Conservation (phyloP, 2,797 vertebrate species). For the Galagoides demidoff region DNA sequence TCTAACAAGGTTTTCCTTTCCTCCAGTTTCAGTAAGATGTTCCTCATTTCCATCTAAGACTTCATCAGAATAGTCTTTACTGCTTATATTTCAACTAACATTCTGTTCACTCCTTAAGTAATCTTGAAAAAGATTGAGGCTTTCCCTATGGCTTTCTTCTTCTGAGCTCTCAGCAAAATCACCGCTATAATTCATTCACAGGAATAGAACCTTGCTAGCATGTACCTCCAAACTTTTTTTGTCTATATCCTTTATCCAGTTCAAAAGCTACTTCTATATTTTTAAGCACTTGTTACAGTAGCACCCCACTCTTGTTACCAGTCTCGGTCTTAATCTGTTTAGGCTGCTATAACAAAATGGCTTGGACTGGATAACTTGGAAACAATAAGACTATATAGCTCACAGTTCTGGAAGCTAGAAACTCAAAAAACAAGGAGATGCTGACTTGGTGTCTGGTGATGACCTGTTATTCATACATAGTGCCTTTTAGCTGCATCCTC, state of each 20-base stretch:
- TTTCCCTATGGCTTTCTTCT: background rate
- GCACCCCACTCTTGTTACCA: background rate
- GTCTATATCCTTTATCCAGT: background rate
- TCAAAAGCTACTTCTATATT: background rate
- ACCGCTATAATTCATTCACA: background rate
- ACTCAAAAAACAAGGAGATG: background rate
- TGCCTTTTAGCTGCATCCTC: background rate
- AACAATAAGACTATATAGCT: background rate
- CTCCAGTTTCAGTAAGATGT: background rate
- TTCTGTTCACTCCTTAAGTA: background rate
- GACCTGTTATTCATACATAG: background rate
- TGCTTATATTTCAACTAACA: background rate
- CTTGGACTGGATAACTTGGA: background rate
- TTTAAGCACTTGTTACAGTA: background rate
- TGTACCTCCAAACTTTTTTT: background rate
- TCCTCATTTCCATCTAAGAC: background rate
- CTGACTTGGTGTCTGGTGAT: background rate
- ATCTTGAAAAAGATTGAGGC: background rate
- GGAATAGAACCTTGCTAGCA: background rate
- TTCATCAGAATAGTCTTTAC: background rate
- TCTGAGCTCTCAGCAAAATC: background rate
- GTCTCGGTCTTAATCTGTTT: background rate
- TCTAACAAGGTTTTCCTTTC: background rate
- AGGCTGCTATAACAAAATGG: background rate
- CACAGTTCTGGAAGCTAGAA: background rate